phyloP scores from a whole-genome alignment of 2,888 invertebrate species.

The Polymixis flavicincta region DNA sequence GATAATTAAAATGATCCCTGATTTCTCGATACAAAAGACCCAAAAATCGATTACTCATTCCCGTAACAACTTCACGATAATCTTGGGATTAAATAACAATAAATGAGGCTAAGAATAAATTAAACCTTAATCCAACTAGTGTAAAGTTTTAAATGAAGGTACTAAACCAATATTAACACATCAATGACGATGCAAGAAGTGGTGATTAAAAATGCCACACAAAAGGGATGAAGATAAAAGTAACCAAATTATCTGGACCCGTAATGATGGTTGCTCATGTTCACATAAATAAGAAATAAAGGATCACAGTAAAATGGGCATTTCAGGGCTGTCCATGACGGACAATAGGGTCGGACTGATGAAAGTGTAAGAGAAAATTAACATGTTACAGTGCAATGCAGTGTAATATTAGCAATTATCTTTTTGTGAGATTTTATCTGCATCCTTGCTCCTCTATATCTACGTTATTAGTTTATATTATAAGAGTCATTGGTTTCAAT shows the following conservation, averaged over 20 bases:
- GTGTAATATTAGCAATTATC: conserved; percentile 53
- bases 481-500: not conserved
- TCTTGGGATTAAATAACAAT: conserved; percentile 58
- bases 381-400: conserved; percentile 45
- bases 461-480: conserved; percentile 17
- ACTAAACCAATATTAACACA: conserved; percentile 61
- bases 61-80: conserved; percentile 65
- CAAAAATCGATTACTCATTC: conserved; percentile 76
- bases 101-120: conserved; percentile 30
- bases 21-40: conserved; percentile 62
- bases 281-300: not conserved
- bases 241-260: conserved; percentile 62
- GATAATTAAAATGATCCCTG: conserved; percentile 71
- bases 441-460: not conserved
- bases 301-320: conserved; percentile 32
- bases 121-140: not conserved
- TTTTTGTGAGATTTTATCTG: conserved; percentile 29
- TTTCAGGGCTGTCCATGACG: conserved; percentile 44
- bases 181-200: conserved; percentile 72
- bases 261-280: conserved; percentile 38
- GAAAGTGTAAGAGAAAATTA: conserved; percentile 68
- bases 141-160: conserved; percentile 33
- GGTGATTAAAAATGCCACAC: conserved; percentile 76
- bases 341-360: conserved; percentile 67
- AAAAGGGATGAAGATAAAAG: conserved; percentile 65